Evolutionary conservation across 2,113 vertebrate genomes (phyloP), one percentile per base, ranked within the genome.

Genomic region (Castor canadensis): DNA sequence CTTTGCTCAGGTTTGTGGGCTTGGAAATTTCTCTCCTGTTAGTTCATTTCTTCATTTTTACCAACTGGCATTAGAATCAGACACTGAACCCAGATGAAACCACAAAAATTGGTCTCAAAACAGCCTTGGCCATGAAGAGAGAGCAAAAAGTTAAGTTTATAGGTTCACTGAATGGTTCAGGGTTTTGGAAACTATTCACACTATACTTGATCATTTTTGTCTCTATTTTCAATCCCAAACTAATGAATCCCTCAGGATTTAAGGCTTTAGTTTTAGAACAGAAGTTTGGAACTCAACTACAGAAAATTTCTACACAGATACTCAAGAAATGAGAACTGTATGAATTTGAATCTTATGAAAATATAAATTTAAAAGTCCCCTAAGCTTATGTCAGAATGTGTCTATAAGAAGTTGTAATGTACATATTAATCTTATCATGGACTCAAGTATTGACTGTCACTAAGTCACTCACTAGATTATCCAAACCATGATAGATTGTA

Each of bases 31-130:
- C 49, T 95, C 73, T 77, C 60, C 38, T 26, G 64, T 73, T 94
- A 84, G 64, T 94, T 95, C 47, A 82, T 93, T 91, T 91, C 76
- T 95, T 92, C 87, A 72, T 80, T 95, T 79, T 79, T 93, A 97
- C 80, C 64, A 97, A 91, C 47, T 64, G 79, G 60, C 69, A 47
- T 87, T 94, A 93, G 69, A 89, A 60, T 94, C 89, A 91, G 80
- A 91, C 12, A 76, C 30, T 64, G 56, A 87, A 77, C 40, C 64
- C 79, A 94, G 95, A 89, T 35, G 86, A 96, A 96, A 87, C 91
- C 97, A 97, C 93, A 91, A 89, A 93, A 97, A 64, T 73, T 89
- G 75, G 30, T 95, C 66, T 93, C 91, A 58, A 89, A 94, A 87
- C 81, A 96, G 69, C 35, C 26, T 1, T 72, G 30, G 30, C 28